Evolutionary conservation across 2,113 vertebrate species (phyloP), one percentile per base, ranked within the genome.

Genomic region (Pionites leucogaster): DNA sequence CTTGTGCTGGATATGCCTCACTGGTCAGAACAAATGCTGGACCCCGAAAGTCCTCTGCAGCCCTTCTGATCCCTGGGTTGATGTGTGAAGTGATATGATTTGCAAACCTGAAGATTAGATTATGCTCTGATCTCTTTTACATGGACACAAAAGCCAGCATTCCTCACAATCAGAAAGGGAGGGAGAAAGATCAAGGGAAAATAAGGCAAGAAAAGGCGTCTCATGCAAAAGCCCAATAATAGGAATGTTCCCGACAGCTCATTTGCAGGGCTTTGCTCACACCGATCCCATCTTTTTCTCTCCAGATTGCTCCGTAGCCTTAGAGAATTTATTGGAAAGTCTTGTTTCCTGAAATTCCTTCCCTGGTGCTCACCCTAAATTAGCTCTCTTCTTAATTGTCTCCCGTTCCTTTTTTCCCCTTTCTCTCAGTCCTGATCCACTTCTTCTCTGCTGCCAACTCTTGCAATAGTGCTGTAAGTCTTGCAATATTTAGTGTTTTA

Each of bases 291-390:
- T 78, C 76, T 74, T 83, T 76, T 65, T 81, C 74, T 62, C 88
- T 42, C 67, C 71, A 74, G 60, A 28, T 49, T 53, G 42, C 60
- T 88, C 53, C 4, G 0, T 47, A 77, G 53, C 59, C 76, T 69
- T 27, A 63, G 53, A 72, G 37, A 69, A 78, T 86, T 78, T 53
- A 39, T 88, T 91, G 94, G 94, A 93, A 93, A 91, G 44, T 63
- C 63, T 86, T 93, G 65, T 72, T 93, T 93, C 94, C 80, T 86
- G 81, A 88, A 88, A 86, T 88, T 93, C 84, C 70, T 86, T 93
- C 82, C 70, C 55, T 77, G 84, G 49, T 93, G 85, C 88, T 95
- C 76, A 91, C 60, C 65, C 65, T 78, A 91, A 95, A 95, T 93
- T 82, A 91, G 65, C 65, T 83, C 11, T 78, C 86, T 86, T 78